Evolutionary conservation across 1,140 invertebrate species (phyloP).

Genomic region (Frieseomelitta varia): DNA sequence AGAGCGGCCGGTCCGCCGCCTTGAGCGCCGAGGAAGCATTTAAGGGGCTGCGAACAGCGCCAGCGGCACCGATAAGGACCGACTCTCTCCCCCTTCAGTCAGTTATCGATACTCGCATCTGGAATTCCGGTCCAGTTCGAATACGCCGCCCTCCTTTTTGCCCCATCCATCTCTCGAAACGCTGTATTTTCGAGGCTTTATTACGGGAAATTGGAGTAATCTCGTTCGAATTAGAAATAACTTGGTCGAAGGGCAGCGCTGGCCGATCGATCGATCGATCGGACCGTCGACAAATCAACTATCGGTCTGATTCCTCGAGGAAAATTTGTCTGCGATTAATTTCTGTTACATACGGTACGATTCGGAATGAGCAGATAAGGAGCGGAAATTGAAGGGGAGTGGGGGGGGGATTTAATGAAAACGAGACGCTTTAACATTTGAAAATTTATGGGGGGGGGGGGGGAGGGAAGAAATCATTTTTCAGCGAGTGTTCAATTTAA

Average conservation of each 20-base stretch:
- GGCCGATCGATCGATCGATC: too few species aligned
- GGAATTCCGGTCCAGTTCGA: not conserved
- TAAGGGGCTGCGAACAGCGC: conserved; percentile 51
- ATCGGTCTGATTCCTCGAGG: not conserved
- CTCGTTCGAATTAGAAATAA: conserved; percentile 22
- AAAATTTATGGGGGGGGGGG: too few species aligned
- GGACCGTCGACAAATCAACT: not conserved
- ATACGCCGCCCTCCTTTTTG: too few species aligned
- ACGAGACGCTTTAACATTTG: too few species aligned
- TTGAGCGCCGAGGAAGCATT: conserved; percentile 49
- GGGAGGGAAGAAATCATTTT: too few species aligned
- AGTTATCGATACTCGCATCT: conserved; percentile 49
- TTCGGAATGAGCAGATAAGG: too few species aligned
- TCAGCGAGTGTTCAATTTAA: too few species aligned
- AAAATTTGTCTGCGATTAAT: not conserved
- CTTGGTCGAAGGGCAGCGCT: not conserved
- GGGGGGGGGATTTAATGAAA: too few species aligned
- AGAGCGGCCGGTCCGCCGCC: conserved; percentile 8
- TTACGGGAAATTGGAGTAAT: conserved; percentile 25
- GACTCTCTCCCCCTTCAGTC: not conserved
- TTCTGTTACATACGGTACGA: not conserved
- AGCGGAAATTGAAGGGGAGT: too few species aligned
- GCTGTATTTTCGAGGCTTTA: conserved; percentile 10
- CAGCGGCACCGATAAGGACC: conserved; percentile 45
- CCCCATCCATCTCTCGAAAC: not conserved